A percentile compares a stretch with the other conserved stretches of the same genome.
Evolutionary conservation across 1,140 invertebrate species (phyloP).

Genomic region (Cydia amplana): DNA sequence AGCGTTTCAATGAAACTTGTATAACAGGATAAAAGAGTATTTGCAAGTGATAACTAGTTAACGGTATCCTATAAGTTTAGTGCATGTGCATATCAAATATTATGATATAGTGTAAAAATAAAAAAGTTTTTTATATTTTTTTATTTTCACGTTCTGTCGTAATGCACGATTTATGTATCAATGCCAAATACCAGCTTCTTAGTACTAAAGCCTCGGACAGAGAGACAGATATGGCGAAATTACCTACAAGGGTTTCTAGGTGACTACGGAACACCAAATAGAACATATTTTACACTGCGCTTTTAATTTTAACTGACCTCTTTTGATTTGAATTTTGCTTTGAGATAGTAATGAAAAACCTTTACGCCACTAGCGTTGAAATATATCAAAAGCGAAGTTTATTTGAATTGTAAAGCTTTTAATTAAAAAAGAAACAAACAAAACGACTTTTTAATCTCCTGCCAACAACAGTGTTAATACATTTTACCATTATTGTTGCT

Average conservation of each 20-base stretch:
- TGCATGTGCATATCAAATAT: neutral
- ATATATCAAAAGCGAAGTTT: neutral
- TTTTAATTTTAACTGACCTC: neutral
- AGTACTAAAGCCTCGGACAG: no score
- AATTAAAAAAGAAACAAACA: neutral
- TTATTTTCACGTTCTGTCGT: no score
- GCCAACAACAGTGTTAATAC: no score
- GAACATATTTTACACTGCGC: neutral
- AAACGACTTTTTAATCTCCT: no score
- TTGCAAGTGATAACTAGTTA: neutral
- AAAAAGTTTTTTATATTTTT: no score
- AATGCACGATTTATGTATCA: no score
- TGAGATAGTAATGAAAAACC: neutral
- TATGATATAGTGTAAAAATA: no score
- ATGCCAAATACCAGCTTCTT: no score
- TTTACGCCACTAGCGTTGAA: neutral
- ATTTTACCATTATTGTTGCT: no score
- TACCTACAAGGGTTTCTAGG: no score
- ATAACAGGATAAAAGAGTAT: conserved; percentile 21
- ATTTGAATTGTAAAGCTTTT: neutral
- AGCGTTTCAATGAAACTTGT: conserved; percentile 12
- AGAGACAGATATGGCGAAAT: no score
- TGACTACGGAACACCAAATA: no score
- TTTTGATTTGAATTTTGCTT: neutral
- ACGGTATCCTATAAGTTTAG: neutral